Conservation (phyloP, 2,113 vertebrate species). For the Cyanoliseus patagonus region DNA sequence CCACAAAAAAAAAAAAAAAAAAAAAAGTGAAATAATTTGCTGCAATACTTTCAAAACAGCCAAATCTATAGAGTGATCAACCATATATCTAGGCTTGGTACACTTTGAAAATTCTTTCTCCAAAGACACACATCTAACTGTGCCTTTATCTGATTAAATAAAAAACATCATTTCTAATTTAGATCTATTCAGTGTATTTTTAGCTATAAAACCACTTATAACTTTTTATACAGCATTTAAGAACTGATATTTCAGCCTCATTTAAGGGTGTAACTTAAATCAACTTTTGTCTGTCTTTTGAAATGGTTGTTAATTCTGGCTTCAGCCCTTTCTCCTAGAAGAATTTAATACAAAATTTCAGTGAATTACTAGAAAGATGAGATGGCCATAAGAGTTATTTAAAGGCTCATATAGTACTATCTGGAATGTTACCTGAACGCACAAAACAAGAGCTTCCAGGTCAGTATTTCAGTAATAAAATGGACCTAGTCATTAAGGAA, state of each 20-base stretch:
- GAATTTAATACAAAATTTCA: background rate
- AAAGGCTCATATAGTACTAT: background rate
- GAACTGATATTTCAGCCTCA: background rate
- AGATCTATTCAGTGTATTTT: background rate
- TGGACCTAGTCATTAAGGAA: constrained; percentile 18
- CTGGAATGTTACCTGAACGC: background rate
- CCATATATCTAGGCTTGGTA: background rate
- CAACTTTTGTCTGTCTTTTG: background rate
- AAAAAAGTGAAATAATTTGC: background rate
- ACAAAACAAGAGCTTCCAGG: background rate
- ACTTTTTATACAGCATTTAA: background rate
- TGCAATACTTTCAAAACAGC: background rate
- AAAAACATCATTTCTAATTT: background rate
- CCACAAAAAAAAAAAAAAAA: too few species aligned
- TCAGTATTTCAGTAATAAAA: background rate
- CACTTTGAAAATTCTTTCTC: background rate
- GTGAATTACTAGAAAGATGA: background rate
- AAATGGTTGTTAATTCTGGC: background rate
- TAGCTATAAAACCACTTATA: background rate
- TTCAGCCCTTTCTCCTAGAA: background rate
- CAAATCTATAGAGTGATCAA: background rate
- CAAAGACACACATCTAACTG: background rate
- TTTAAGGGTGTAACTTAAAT: background rate
- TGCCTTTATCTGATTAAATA: background rate
- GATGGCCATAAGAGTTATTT: background rate